phyloP scores from a whole-genome alignment of 2,888 invertebrate species.

The Trachelus stipa region DNA sequence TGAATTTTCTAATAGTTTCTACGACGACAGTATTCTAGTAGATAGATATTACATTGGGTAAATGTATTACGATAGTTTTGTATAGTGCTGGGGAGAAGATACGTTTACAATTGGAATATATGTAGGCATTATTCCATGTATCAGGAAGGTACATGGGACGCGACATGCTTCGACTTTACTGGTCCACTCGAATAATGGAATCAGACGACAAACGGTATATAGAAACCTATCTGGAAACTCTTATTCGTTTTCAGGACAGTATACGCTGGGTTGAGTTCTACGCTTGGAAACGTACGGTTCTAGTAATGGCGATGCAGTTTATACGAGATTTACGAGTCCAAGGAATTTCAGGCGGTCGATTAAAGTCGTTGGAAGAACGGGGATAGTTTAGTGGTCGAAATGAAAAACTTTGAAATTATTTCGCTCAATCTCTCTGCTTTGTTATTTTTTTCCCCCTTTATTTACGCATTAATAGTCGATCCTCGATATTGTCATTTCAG shows the following conservation, averaged over 20 bases:
- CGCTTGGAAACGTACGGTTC: constrained; percentile 13
- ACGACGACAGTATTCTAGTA: background rate
- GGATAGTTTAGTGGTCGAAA: constrained; percentile 8
- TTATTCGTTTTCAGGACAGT: background rate
- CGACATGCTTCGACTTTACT: background rate
- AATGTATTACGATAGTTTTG: background rate
- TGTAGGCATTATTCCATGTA: background rate
- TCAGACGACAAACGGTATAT: background rate
- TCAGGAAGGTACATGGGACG: background rate
- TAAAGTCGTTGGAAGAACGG: background rate
- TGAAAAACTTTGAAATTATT: constrained; percentile 19
- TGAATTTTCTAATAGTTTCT: background rate
- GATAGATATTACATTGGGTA: background rate
- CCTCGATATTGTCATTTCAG: constrained; percentile 1
- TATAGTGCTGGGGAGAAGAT: background rate
- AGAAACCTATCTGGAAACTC: background rate
- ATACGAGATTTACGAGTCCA: background rate
- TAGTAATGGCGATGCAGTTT: background rate
- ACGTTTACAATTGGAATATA: background rate
- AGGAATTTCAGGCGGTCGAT: background rate
- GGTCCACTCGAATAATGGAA: constrained; percentile 23
- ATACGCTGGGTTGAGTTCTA: background rate
- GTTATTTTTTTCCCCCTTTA: background rate
- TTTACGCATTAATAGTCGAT: constrained; percentile 35
- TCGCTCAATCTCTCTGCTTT: background rate